phyloP scores from a whole-genome alignment of 2,888 invertebrate genomes.

The Baronia brevicornis region DNA sequence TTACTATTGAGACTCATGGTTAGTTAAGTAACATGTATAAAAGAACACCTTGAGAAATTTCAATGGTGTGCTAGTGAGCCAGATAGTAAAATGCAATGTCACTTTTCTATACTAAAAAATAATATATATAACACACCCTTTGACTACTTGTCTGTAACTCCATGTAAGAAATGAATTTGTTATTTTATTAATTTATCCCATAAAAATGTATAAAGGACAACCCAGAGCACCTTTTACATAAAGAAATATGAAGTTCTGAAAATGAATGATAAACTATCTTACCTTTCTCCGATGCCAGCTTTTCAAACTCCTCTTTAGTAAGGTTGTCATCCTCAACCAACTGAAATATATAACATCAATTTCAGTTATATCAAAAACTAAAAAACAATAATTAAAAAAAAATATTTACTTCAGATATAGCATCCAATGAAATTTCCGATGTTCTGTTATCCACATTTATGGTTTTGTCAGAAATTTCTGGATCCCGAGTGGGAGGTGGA shows the following conservation, averaged over 20 bases:
- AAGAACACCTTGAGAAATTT: too few species aligned
- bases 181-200: too few species aligned
- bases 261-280: slow-evolving; percentile 15
- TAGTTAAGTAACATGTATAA: too few species aligned
- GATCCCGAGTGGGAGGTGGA: slow-evolving; percentile 31
- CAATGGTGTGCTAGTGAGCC: too few species aligned
- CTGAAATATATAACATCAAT: slow-evolving; percentile 45
- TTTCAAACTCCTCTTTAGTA: slow-evolving; percentile 62
- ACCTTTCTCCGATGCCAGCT: slow-evolving; percentile 65
- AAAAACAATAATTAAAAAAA: slow-evolving; percentile 11
- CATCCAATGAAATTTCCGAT: slow-evolving; percentile 41
- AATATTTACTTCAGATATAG: slow-evolving; percentile 61
- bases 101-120: slow-evolving; percentile 10
- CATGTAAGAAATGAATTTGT: too few species aligned
- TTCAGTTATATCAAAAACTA: slow-evolving; percentile 12
- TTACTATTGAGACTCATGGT: too few species aligned
- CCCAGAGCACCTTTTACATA: not conserved
- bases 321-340: slow-evolving; percentile 66
- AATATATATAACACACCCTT: too few species aligned
- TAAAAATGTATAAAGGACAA: not conserved
- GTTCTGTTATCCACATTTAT: slow-evolving; percentile 5
- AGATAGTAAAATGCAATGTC: slow-evolving; percentile 7
- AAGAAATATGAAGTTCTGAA: not conserved
- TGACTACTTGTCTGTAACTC: too few species aligned
- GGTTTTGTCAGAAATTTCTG: slow-evolving; percentile 21